These are phyloP conservation scores for Deilephila porcellus DNA, from an alignment of 2,888 invertebrate genomes.

Conservation along the genomic window DNA sequence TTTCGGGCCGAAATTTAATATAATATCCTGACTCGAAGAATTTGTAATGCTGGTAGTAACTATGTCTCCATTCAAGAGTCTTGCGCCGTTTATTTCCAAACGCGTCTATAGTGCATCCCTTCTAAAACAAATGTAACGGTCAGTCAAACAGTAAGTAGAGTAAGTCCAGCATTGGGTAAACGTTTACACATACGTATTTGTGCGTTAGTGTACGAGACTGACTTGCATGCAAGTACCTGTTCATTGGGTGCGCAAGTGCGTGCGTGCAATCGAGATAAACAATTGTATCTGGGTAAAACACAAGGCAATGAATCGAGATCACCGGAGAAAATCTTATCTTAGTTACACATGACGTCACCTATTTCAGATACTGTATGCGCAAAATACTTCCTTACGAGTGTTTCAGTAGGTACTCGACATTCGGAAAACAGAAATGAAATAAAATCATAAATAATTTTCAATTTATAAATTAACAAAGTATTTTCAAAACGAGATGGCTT, in stretches of 20 bases:
- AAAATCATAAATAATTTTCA: neutral
- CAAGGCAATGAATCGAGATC: conserved; percentile 19
- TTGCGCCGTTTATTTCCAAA: no score
- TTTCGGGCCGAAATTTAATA: no score
- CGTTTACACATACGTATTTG: neutral
- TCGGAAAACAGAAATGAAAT: neutral
- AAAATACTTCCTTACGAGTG: neutral
- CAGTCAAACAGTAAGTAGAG: neutral
- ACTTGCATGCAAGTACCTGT: neutral
- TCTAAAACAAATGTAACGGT: no score
- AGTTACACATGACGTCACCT: neutral
- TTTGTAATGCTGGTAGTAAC: no score
- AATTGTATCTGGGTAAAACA: conserved; percentile 17
- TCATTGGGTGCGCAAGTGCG: neutral
- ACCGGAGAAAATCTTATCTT: conserved; percentile 21
- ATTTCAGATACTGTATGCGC: neutral
- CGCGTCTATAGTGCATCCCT: no score
- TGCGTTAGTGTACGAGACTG: neutral
- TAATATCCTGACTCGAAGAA: no score
- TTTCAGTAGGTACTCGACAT: neutral
- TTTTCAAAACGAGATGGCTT: no score
- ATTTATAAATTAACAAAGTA: neutral
- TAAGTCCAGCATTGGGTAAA: neutral
- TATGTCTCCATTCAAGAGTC: no score
- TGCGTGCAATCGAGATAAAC: conserved; percentile 11